These are phyloP conservation scores for Oligia latruncula DNA, from an alignment of 2,888 invertebrate species.

Conservation along the genomic window DNA sequence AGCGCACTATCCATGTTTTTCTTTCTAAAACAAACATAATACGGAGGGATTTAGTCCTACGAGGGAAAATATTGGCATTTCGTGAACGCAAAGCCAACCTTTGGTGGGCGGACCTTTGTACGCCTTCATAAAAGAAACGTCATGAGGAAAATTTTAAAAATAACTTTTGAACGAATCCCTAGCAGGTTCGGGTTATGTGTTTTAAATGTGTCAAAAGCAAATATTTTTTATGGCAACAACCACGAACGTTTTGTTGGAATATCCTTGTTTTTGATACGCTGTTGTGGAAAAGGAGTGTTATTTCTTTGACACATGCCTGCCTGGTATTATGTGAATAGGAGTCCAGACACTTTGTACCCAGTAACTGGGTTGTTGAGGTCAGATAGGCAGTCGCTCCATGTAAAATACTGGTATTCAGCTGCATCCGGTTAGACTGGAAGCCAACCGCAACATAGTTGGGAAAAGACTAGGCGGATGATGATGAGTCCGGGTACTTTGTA, in stretches of 20 bases:
- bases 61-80: slow-evolving; percentile 44
- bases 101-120: slow-evolving; percentile 35
- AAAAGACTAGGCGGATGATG: no score
- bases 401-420: no score
- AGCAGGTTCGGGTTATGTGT: slow-evolving; percentile 28
- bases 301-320: slow-evolving; percentile 32
- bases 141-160: slow-evolving; percentile 48
- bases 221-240: slow-evolving; percentile 48
- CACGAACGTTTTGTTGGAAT: slow-evolving; percentile 25
- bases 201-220: slow-evolving; percentile 53
- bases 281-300: slow-evolving; percentile 23
- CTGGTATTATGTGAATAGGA: not conserved
- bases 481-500: not conserved
- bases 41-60: slow-evolving; percentile 41
- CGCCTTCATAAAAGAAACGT: slow-evolving; percentile 41
- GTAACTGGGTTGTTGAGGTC: no score
- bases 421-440: no score
- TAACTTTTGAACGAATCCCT: slow-evolving; percentile 43
- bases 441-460: no score
- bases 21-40: slow-evolving; percentile 52
- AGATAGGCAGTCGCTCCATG: no score
- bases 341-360: not conserved
- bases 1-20: slow-evolving; percentile 17
- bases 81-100: slow-evolving; percentile 42
- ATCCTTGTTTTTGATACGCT: slow-evolving; percentile 30